Evolutionary conservation across 2,888 invertebrate genomes (phyloP), one percentile per base, ranked within the genome.

Genomic region (Synergus itoensis): DNA sequence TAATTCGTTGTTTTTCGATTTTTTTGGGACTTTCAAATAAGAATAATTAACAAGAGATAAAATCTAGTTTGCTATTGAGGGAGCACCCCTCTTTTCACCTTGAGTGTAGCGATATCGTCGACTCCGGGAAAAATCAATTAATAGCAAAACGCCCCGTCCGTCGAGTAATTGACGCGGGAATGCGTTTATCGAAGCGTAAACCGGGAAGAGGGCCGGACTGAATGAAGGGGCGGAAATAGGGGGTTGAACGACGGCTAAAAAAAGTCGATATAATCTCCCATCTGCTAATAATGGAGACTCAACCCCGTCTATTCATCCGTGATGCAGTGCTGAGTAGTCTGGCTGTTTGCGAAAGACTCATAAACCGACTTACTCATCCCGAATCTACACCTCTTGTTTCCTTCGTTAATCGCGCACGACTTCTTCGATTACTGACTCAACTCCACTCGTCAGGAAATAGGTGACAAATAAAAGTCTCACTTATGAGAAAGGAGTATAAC

Each of bases 201-300:
- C 87, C 87, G 86, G 86, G 85, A 86, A 88, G 82, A 81, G 83
- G 82, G 82, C 84, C 83, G 84, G 84, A 82, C 79, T 80, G 82
- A 79, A 80, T 80, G 81, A 82, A 78, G 84, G 81, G 82, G 79
- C 78, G 81, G 82, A 82, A 84, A 82, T 79, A 81, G 84, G 81
- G 84, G 82, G 81, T 82, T 80, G 85, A 84, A 81, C 83, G 80
- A 79, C 81, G 83, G 80, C 81, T 79, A 81, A 82, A 84, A 88
- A 90, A 90, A 91, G 53, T 91, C 91, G 90, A 91, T 91, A 89
- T 89, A 91, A 91, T 91, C 90, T 90, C 87, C 88, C 90, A 90
- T 91, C 90, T 90, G 90, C 90, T 91, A 90, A 91, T 91, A 91
- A 91, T 88, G 89, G 90, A 88, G 88, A 90, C 87, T 89, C 88